phyloP scores from a whole-genome alignment of 2,888 invertebrate species.

The Acanthoscelides obtectus region DNA sequence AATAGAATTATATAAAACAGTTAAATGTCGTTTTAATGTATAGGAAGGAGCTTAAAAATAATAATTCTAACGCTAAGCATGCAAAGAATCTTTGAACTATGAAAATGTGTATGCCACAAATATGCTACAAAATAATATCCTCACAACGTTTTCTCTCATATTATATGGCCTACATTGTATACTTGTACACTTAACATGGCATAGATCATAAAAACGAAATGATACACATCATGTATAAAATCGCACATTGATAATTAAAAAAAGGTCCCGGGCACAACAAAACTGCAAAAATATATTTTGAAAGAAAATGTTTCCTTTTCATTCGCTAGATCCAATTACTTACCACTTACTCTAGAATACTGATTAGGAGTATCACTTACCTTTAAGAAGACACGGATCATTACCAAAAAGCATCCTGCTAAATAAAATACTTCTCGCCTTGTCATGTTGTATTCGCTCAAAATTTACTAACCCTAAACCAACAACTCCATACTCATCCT shows the following conservation, averaged over 20 bases:
- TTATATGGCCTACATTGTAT: too few relatives aligned
- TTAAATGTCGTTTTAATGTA: neutral
- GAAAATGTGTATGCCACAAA: constrained; percentile 15
- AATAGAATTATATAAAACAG: neutral
- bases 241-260: neutral
- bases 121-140: neutral
- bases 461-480: neutral
- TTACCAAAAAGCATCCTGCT: neutral
- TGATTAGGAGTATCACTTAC: neutral
- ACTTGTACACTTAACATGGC: too few relatives aligned
- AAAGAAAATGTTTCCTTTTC: neutral
- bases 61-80: constrained; percentile 27
- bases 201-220: neutral
- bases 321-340: neutral
- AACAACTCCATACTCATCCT: neutral
- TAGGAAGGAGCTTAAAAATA: neutral
- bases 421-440: too few relatives aligned
- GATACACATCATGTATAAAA: too few relatives aligned
- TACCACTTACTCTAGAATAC: neutral
- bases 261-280: neutral
- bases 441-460: too few relatives aligned
- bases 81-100: constrained; percentile 32
- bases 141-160: neutral
- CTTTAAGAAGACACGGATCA: neutral
- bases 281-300: neutral